Percentiles rank a stretch among this genome's conserved stretches.
Evolutionary conservation across 2,113 vertebrate genomes (phyloP).

Genomic region (Ameiurus melas): DNA sequence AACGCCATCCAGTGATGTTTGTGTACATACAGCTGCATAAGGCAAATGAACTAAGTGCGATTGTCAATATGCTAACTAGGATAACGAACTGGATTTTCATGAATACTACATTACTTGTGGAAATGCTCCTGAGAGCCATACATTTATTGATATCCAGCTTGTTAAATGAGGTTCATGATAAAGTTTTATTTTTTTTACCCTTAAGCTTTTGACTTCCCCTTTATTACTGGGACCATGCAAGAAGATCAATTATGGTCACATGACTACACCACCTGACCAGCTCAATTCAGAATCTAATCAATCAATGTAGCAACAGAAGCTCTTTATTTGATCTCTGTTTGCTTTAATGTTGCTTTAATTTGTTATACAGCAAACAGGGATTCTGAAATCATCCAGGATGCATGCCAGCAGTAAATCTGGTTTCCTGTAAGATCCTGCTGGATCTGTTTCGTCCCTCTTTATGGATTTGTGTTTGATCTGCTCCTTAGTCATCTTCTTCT

Average conservation of each 20-base stretch:
- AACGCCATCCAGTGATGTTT: too few relatives aligned
- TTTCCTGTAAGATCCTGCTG: not conserved
- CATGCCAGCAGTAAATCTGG: not conserved
- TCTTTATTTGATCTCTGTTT: not conserved
- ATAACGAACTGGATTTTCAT: not conserved
- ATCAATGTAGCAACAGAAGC: not conserved
- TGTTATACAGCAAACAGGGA: not conserved
- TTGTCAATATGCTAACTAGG: too few relatives aligned
- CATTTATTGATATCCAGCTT: not conserved
- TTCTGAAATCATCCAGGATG: not conserved
- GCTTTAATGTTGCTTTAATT: not conserved
- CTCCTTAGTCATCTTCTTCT: slow-evolving; percentile 97
- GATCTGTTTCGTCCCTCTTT: slow-evolving; percentile 89
- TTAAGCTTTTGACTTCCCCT: not conserved
- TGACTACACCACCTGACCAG: not conserved
- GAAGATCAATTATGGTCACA: not conserved
- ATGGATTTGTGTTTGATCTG: slow-evolving; percentile 99
- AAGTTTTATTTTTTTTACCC: not conserved
- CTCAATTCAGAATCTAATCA: not conserved
- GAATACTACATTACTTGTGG: not conserved
- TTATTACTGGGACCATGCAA: not conserved
- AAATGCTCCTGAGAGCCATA: not conserved
- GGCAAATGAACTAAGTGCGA: too few relatives aligned
- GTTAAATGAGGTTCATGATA: not conserved
- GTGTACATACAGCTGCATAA: too few relatives aligned